A percentile compares a stretch with the other conserved stretches of the same genome.
phyloP scores from a whole-genome alignment of 2,113 vertebrate genomes.

The Passer montanus region DNA sequence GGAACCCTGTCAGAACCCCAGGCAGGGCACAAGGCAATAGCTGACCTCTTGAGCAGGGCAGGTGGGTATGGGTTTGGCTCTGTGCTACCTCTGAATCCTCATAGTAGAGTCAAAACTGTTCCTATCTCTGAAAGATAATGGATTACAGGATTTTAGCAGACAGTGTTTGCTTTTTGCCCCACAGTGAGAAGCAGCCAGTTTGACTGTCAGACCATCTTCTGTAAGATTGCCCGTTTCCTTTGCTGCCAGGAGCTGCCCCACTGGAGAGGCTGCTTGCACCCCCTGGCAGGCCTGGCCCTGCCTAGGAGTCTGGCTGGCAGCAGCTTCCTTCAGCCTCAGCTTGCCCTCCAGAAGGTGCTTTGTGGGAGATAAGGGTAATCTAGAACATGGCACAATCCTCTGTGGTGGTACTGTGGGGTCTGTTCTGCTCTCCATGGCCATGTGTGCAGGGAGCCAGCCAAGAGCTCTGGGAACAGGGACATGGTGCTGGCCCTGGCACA shows the following conservation, averaged over 20 bases:
- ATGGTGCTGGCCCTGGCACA: background rate
- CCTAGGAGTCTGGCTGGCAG: background rate
- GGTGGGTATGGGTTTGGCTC: background rate
- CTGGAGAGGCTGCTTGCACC: background rate
- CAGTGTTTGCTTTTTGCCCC: background rate
- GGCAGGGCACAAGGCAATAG: background rate
- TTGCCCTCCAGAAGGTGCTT: background rate
- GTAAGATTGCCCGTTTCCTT: background rate
- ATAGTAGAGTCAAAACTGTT: background rate
- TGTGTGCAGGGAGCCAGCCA: background rate
- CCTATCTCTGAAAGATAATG: background rate
- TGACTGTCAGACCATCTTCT: background rate
- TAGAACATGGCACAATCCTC: background rate
- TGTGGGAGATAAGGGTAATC: constrained; percentile 1
- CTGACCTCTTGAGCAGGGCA: background rate
- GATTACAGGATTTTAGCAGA: background rate
- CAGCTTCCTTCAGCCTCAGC: background rate
- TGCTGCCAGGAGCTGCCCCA: background rate
- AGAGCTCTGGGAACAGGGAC: background rate
- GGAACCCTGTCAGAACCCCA: background rate
- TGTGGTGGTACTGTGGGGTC: rapidly evolving
- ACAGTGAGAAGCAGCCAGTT: background rate
- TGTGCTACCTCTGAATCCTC: background rate
- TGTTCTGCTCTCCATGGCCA: background rate
- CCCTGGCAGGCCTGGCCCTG: background rate